Evolutionary conservation across 2,888 invertebrate species (phyloP), one percentile per base, ranked within the genome.

Genomic region (Pharmacophagus antenor): DNA sequence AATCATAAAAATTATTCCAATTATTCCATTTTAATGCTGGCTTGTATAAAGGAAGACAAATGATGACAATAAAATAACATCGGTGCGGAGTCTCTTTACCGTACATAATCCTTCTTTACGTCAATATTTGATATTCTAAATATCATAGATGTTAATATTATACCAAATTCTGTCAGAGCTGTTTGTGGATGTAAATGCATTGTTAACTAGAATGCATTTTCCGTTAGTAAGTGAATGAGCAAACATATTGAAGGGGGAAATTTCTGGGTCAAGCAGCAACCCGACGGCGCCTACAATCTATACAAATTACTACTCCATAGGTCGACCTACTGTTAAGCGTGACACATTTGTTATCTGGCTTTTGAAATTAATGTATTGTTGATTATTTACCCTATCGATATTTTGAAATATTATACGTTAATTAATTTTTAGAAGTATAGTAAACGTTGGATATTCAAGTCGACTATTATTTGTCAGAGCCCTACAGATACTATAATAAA

Each of bases 261-360:
- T 78, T 78, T 78, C 70, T 82, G 68, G 82, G 83, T 80, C 79
- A 81, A 68, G 66, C 66, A 58, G 63, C 67, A 70, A 42, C 59
- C 27, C 42, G 31, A 6, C 51, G 50, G 5, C 44, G 15, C 21
- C 46, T 48, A n/a, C n/a, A 23, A 42, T 41, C 53, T 21, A 54
- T 53, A 58, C 42, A 58, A 58, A 58, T 53, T 49, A 50, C 42
- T 48, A 49, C 41, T 27, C 31, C 27, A 54, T 49, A 44, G 44
- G 49, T 49, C 41, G 31, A 42, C 41, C 48, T 49, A 48, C 22
- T 49, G 18, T 55, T 46, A 47, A 21, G 27, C 27, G 54, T 46
- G 46, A 42, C 17, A 17, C 5, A 42, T 17, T 42, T 31, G 17
- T 17, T 17, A 42, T 17, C 17, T 42, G 17, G 49, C 37, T 56